Base-by-base conservation (phyloP, 2,113 vertebrate genomes). In the Macrotus californicus region DNA sequence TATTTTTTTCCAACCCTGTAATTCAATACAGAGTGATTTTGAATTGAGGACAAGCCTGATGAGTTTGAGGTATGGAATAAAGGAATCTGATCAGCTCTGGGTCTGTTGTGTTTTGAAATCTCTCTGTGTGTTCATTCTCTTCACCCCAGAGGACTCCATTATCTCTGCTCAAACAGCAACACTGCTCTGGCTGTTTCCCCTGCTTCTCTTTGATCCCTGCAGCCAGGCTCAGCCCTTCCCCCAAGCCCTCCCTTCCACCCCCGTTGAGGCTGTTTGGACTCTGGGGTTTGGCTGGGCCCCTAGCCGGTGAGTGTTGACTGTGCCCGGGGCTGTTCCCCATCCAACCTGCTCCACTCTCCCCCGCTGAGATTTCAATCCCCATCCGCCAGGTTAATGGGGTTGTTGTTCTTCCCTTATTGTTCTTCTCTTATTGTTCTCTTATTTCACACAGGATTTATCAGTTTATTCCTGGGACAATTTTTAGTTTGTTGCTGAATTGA, bases 81-180 rank as follows among this genome's bases (percentile, higher is more conserved):
- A 96, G 86, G 94, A 91, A 96, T 89, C 64, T 2, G 46, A 91
- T 88, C 91, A 41, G 95, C 91, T 86, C 93, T 48, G 72, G 52
- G 89, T 64, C 93, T 87, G 95, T 36, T 88, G 94, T 97, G 93
- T 72, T 97, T 96, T 92, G n/a, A 89, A 94, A 87, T 89, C 94
- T 90, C 90, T 90, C 95, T 90, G 75, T 93, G 88, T 92, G 92
- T 67, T 85, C 92, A 82, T 91, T 94, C 95, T 95, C 97, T 88
- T 66, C 72, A n/a, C 39, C 54, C 21, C 94, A 69, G 95, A 96
- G 88, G 91, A 91, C 72, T 85, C 94, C 82, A 96, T 97, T 97
- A 95, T 97, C 93, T 96, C 75, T 95, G 96, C 89, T 91, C 96
- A 96, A 81, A 95, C 70, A 90, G 89, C 94, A 91, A 91, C 95